Conservation (phyloP, 2,888 invertebrate species). For the Zaprionus obscuricornis region DNA sequence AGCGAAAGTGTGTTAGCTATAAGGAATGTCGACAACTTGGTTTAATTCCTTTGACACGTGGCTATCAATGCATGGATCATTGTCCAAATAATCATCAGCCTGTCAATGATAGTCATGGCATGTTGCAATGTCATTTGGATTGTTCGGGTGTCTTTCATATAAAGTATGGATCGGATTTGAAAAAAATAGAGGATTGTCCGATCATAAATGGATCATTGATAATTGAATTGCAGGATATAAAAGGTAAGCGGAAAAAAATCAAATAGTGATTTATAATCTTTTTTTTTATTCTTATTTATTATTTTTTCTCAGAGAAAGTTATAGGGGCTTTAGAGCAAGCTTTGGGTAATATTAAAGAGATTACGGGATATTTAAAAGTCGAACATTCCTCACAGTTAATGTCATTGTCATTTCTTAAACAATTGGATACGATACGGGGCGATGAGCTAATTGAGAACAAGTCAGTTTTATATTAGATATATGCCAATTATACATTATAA, state of each 20-base stretch:
- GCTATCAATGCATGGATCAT: constrained; percentile 85
- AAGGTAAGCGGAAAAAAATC: constrained; percentile 53
- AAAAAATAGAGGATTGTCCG: constrained; percentile 86
- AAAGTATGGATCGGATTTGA: constrained; percentile 53
- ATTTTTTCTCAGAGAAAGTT: constrained; percentile 67
- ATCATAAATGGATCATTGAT: constrained; percentile 88
- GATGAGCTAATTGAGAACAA: constrained; percentile 79
- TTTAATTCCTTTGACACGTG: constrained; percentile 54
- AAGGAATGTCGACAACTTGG: constrained; percentile 57
- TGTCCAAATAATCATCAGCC: constrained; percentile 86
- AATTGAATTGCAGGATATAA: constrained; percentile 83
- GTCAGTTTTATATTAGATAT: constrained; percentile 48
- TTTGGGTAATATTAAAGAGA: constrained; percentile 86
- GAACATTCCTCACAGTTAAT: constrained; percentile 86
- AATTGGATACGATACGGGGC: constrained; percentile 86
- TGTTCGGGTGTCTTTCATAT: constrained; percentile 69
- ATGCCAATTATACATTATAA: background rate
- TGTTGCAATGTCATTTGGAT: constrained; percentile 51
- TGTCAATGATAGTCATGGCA: constrained; percentile 16
- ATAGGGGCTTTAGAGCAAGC: constrained; percentile 85
- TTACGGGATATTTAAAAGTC: constrained; percentile 87
- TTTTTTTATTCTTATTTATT: constrained; percentile 7
- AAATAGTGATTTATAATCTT: too few relatives aligned
- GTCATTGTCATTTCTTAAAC: constrained; percentile 87
- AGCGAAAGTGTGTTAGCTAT: constrained; percentile 58